Evolutionary conservation across 2,888 invertebrate species (phyloP).

Genomic region (Neria commutata): DNA sequence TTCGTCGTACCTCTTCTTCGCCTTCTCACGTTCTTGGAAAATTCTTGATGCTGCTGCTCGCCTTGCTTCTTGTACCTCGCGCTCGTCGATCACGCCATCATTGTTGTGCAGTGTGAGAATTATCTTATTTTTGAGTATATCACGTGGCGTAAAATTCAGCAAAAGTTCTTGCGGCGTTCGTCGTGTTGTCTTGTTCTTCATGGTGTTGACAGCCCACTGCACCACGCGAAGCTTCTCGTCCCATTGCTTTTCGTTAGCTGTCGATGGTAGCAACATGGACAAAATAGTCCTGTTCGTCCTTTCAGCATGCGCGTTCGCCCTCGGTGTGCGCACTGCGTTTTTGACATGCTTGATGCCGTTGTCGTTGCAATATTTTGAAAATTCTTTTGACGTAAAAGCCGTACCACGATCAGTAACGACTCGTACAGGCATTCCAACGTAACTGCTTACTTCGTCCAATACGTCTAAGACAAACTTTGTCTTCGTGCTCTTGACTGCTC

Average conservation of each 20-base stretch:
- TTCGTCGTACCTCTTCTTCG: conserved; percentile 11
- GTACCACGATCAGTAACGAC: conserved; percentile 39
- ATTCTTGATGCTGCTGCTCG: not conserved
- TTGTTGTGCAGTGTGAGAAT: not conserved
- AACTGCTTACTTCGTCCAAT: conserved; percentile 16
- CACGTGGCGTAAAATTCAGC: conserved; percentile 2
- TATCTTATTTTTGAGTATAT: conserved; percentile 10
- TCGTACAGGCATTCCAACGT: conserved; percentile 34
- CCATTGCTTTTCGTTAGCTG: conserved; percentile 6
- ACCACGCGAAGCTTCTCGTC: conserved; percentile 10
- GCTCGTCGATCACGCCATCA: not conserved
- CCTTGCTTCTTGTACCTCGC: not conserved
- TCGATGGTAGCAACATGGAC: conserved; percentile 9
- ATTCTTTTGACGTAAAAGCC: conserved; percentile 35
- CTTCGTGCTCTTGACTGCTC: conserved; percentile 20
- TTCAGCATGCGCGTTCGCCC: conserved; percentile 28
- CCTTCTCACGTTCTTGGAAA: conserved; percentile 7
- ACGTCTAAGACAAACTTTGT: conserved; percentile 16
- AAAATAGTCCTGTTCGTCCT: conserved; percentile 16
- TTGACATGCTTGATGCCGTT: conserved; percentile 34
- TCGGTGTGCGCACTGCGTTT: conserved; percentile 33
- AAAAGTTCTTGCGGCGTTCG: conserved; percentile 9
- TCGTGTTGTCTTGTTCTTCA: conserved; percentile 6
- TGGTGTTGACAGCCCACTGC: conserved; percentile 12
- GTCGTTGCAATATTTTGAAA: conserved; percentile 29